Evolutionary conservation across 2,888 invertebrate genomes (phyloP).

Genomic region (Listrodromus nycthemerus): DNA sequence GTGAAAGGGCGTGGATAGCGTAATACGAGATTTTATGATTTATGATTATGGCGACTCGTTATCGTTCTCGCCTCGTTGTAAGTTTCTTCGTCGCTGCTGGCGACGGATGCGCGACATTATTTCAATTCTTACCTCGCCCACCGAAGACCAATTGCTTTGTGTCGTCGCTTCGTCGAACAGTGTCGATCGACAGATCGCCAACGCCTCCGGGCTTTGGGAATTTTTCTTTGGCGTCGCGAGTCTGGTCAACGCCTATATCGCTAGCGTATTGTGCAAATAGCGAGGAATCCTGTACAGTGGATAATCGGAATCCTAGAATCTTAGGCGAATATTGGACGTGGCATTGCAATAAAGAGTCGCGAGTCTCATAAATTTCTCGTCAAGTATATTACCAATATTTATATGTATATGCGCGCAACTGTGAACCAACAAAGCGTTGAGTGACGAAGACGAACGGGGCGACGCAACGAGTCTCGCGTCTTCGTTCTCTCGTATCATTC

Average conservation of each 20-base stretch:
- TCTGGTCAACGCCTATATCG: slow-evolving; percentile 28
- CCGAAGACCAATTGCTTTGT: slow-evolving; percentile 10
- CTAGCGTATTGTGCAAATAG: slow-evolving; percentile 10
- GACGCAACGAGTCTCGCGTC: neutral
- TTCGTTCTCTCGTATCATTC: neutral
- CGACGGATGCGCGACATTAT: neutral
- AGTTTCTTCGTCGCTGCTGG: neutral
- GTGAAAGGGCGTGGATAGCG: neutral
- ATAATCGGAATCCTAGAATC: slow-evolving; percentile 9
- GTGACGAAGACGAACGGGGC: neutral
- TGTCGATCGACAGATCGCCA: neutral
- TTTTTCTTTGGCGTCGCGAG: slow-evolving; percentile 29
- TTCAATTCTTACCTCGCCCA: neutral
- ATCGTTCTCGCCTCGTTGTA: neutral
- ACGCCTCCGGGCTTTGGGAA: slow-evolving; percentile 44
- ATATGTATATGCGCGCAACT: neutral
- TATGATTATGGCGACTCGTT: neutral
- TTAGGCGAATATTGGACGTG: neutral
- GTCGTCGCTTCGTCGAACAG: slow-evolving; percentile 21
- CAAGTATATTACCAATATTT: neutral
- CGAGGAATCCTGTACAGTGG: neutral
- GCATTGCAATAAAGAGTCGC: slow-evolving; percentile 13
- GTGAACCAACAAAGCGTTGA: neutral
- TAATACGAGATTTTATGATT: neutral
- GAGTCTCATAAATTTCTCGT: neutral